phyloP scores from a whole-genome alignment of 1,140 invertebrate species.

The Thrips palmi region DNA sequence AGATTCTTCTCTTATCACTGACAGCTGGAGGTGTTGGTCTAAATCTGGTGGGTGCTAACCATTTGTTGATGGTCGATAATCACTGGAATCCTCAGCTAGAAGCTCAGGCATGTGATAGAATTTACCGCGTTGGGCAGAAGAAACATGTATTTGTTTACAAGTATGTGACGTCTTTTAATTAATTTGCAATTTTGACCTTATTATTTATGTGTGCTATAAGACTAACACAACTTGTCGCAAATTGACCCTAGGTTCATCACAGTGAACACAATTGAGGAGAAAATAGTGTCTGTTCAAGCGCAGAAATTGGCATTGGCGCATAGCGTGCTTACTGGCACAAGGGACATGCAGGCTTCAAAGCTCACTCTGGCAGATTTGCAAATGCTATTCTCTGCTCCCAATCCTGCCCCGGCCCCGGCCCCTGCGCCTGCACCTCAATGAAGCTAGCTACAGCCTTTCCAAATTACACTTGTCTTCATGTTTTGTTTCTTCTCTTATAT shows the following conservation, averaged over 20 bases:
- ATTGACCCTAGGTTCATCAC: constrained; percentile 47
- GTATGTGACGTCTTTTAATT: constrained; percentile 24
- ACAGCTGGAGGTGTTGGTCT: constrained; percentile 81
- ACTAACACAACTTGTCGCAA: background rate
- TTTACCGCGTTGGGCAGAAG: constrained; percentile 75
- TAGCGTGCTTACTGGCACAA: constrained; percentile 49
- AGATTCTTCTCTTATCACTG: constrained; percentile 54
- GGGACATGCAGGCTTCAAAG: constrained; percentile 35
- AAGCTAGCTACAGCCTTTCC: too few relatives aligned
- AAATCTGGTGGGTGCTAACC: constrained; percentile 78
- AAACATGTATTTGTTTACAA: constrained; percentile 69
- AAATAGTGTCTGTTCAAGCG: constrained; percentile 59
- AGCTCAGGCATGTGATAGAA: constrained; percentile 75
- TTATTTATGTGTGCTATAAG: constrained; percentile 9
- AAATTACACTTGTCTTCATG: too few relatives aligned
- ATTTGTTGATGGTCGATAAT: constrained; percentile 72
- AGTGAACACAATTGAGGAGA: constrained; percentile 66
- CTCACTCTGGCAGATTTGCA: constrained; percentile 61
- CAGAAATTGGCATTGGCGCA: constrained; percentile 59
- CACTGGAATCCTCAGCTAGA: constrained; percentile 95
- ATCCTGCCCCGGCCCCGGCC: too few relatives aligned
- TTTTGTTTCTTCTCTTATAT: too few relatives aligned
- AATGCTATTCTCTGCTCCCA: constrained; percentile 55
- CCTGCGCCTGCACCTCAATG: too few relatives aligned
- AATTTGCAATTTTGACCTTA: constrained; percentile 9